Evolutionary conservation across 2,797 vertebrate species (phyloP).

Genomic region (Acropternis orthonyx): DNA sequence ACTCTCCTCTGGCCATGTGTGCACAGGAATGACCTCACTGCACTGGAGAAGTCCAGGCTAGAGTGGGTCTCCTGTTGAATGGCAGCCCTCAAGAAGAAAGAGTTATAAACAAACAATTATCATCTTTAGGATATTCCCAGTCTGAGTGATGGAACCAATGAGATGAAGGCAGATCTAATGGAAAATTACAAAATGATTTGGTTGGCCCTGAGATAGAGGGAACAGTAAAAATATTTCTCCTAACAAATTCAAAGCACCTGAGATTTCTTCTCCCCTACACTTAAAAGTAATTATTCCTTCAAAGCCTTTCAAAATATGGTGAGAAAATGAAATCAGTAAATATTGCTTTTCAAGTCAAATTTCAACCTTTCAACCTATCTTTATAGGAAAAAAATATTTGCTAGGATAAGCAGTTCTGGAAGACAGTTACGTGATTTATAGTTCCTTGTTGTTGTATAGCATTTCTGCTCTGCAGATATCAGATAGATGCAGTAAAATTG

Average conservation of each 20-base stretch:
- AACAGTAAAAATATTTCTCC: neutral
- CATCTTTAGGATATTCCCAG: neutral
- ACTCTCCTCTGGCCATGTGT: neutral
- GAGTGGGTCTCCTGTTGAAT: neutral
- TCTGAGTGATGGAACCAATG: neutral
- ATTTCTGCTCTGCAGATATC: neutral
- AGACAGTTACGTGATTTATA: neutral
- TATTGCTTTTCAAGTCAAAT: slow-evolving; percentile 16
- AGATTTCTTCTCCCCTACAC: neutral
- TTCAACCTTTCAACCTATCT: neutral
- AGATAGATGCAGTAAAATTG: neutral
- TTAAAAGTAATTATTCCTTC: neutral
- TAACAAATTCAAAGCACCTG: neutral
- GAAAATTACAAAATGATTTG: neutral
- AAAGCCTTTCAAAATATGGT: neutral
- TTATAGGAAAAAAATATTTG: neutral
- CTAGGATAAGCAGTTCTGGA: neutral
- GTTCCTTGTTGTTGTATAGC: neutral
- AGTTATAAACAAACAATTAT: neutral
- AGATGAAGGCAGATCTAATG: neutral
- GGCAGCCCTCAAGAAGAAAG: neutral
- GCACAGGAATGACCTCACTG: accelerated
- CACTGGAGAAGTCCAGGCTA: neutral
- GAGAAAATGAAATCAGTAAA: slow-evolving; percentile 14
- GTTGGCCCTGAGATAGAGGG: neutral